phyloP scores from a whole-genome alignment of 2,113 vertebrate genomes.

The Cyprinodon tularosa region DNA sequence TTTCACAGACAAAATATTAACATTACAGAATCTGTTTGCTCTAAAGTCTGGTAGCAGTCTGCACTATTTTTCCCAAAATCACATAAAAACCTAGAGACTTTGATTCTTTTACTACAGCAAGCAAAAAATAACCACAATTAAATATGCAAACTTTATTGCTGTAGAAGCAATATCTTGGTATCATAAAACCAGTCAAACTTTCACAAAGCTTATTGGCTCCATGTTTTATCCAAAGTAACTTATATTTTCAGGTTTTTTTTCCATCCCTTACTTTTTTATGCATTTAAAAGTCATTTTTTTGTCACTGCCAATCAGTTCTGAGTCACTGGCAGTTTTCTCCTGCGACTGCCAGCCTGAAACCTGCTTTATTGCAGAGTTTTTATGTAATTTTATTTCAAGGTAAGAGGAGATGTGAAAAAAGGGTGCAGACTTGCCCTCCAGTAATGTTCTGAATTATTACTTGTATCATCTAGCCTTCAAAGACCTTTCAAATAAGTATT shows the following conservation, averaged over 20 bases:
- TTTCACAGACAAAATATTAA: conserved; percentile 24
- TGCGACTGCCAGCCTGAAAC: conserved; percentile 70
- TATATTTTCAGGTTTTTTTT: background rate
- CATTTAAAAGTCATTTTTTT: conserved; percentile 62
- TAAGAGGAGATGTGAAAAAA: conserved; percentile 67
- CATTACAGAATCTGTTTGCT: conserved; percentile 6
- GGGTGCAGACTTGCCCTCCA: conserved; percentile 56
- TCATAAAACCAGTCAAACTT: conserved; percentile 1
- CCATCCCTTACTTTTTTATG: conserved; percentile 44
- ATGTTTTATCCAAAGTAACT: conserved; percentile 17
- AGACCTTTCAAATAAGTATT: conserved; percentile 3
- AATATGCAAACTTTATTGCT: conserved; percentile 22
- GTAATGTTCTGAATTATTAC: conserved; percentile 11
- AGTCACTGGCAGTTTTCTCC: conserved; percentile 58
- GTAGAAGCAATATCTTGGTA: conserved; percentile 14
- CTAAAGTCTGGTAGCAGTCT: conserved; percentile 58
- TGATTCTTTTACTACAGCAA: background rate
- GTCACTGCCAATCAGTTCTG: conserved; percentile 17
- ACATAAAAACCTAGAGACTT: conserved; percentile 77
- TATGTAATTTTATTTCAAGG: conserved; percentile 73
- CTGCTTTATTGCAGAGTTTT: conserved; percentile 63
- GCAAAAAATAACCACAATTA: conserved; percentile 11
- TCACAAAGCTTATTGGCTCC: conserved; percentile 21
- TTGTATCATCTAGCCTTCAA: background rate
- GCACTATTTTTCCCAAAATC: conserved; percentile 81